A percentile compares a stretch with the other conserved stretches of the same genome.
Evolutionary conservation across 2,797 vertebrate genomes (phyloP).

Genomic region (Neosilurus hyrtlii): DNA sequence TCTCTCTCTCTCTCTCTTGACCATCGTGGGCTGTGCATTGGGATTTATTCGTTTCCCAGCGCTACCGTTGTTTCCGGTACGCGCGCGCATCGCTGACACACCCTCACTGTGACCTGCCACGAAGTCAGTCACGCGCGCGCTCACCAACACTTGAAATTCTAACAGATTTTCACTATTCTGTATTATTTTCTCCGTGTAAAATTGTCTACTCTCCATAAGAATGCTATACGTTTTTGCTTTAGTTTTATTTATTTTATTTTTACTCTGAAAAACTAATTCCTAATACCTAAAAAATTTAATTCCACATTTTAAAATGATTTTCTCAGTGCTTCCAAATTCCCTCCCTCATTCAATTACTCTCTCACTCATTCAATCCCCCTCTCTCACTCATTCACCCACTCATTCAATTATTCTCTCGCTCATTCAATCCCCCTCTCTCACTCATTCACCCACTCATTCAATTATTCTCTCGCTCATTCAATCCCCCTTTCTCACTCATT

Average conservation of each 20-base stretch:
- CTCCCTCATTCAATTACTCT: too few relatives aligned
- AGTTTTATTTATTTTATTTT: neutral
- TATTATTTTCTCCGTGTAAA: neutral
- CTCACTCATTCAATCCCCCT: too few relatives aligned
- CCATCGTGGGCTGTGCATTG: constrained; percentile 60
- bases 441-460: too few relatives aligned
- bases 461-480: neutral
- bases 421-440: too few relatives aligned
- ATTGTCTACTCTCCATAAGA: too few relatives aligned
- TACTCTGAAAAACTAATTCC: too few relatives aligned
- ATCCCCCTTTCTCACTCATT: neutral
- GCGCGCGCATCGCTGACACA: constrained; percentile 44
- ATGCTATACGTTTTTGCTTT: neutral
- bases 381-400: too few relatives aligned
- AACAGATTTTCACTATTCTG: neutral
- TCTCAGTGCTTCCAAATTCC: too few relatives aligned
- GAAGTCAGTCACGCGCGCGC: neutral
- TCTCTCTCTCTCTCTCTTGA: constrained; percentile 57
- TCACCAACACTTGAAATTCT: neutral
- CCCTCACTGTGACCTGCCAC: neutral
- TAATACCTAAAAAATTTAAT: too few relatives aligned
- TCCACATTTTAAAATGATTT: too few relatives aligned
- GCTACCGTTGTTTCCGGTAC: constrained; percentile 69
- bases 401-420: too few relatives aligned
- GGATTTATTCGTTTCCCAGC: constrained; percentile 77